Evolutionary conservation across 2,113 vertebrate genomes (phyloP).

Genomic region (Amphilophus citrinellus): DNA sequence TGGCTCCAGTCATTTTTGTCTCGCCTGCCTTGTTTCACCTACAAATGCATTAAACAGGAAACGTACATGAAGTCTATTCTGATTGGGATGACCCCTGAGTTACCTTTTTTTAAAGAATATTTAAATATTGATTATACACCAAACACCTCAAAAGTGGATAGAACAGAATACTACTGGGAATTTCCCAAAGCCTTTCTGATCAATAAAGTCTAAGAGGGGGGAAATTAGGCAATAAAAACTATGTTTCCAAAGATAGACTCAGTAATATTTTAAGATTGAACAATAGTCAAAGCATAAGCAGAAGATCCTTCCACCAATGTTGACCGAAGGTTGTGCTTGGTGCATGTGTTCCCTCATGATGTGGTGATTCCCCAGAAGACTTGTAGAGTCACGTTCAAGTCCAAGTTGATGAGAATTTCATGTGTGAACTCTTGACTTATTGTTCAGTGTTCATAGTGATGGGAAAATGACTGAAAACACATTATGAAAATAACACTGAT

Average conservation of each 20-base stretch:
- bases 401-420: conserved; percentile 24
- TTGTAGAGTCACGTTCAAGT: background rate
- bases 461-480: background rate
- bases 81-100: too few relatives aligned
- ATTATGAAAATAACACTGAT: background rate
- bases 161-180: background rate
- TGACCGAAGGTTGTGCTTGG: background rate
- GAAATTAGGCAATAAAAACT: too few relatives aligned
- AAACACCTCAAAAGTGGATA: background rate
- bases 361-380: conserved; percentile 3
- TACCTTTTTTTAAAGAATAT: background rate
- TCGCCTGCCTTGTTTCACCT: background rate
- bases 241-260: too few relatives aligned
- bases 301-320: background rate
- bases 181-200: background rate
- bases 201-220: too few relatives aligned
- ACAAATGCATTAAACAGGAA: background rate
- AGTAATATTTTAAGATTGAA: background rate
- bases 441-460: background rate
- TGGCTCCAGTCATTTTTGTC: background rate
- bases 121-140: background rate
- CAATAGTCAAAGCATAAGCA: background rate
- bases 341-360: background rate
- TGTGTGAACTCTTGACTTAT: conserved; percentile 19
- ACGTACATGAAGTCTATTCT: background rate